Percentiles rank a stretch among this genome's conserved stretches.
Evolutionary conservation across 2,888 invertebrate genomes (phyloP).

Genomic region (Leucophora obtusa): DNA sequence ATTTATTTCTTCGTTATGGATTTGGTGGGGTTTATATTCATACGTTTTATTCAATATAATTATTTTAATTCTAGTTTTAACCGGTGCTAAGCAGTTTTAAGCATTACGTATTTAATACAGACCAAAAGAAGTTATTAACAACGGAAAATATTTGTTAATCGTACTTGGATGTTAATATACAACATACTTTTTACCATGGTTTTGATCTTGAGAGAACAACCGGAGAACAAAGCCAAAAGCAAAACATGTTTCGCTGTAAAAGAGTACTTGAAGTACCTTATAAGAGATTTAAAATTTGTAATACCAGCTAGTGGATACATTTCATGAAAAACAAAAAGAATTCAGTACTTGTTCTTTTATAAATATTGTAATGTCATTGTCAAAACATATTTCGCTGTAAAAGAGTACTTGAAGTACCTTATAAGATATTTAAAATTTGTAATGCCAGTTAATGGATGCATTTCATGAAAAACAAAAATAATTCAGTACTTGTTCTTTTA

Average conservation of each 20-base stretch:
- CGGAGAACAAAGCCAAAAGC: constrained; percentile 19
- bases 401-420: constrained; percentile 43
- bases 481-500: no score
- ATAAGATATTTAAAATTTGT: constrained; percentile 36
- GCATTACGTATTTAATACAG: constrained; percentile 50
- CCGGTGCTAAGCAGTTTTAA: constrained; percentile 51
- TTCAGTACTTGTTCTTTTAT: no score
- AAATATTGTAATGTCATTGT: no score
- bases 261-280: constrained; percentile 41
- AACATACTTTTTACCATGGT: constrained; percentile 41
- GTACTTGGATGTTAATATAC: constrained; percentile 27
- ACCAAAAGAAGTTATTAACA: constrained; percentile 16
- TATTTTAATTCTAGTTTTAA: constrained; percentile 60
- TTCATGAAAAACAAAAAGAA: background rate
- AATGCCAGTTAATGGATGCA: constrained; percentile 14
- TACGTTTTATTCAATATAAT: constrained; percentile 26
- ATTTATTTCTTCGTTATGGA: constrained; percentile 41
- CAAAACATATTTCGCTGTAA: constrained; percentile 34
- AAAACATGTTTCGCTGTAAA: constrained; percentile 39
- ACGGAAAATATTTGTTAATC: background rate
- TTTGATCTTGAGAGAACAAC: constrained; percentile 58
- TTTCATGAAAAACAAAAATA: background rate
- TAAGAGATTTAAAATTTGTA: constrained; percentile 37
- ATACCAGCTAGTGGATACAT: constrained; percentile 9
- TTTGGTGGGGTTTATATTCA: constrained; percentile 23